A percentile compares a stretch with the other conserved stretches of the same genome.
Conservation (phyloP, 2,888 invertebrate species). For the Tineola bisselliella region DNA sequence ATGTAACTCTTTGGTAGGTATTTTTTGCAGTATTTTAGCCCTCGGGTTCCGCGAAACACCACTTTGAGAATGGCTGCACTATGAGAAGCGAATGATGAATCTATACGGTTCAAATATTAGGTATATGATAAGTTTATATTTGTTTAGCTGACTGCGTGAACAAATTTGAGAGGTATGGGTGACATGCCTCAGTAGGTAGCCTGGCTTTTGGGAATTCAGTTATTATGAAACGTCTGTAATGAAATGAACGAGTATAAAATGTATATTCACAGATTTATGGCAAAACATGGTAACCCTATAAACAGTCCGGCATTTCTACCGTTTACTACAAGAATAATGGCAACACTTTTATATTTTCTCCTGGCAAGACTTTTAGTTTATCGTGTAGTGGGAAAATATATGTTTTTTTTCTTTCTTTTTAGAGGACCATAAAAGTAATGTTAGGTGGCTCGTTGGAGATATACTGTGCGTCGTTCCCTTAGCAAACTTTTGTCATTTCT, state of each 20-base stretch:
- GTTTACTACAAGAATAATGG: conserved; percentile 13
- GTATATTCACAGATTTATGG: not conserved
- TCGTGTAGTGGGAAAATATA: conserved; percentile 10
- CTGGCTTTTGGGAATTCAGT: too few relatives aligned
- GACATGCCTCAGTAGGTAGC: too few relatives aligned
- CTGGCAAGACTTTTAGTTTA: conserved; percentile 12
- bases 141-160: too few relatives aligned
- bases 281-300: not conserved
- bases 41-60: too few relatives aligned
- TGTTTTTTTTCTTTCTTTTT: conserved; percentile 4
- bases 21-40: too few relatives aligned
- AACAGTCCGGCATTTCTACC: not conserved
- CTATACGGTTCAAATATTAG: too few relatives aligned
- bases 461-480: conserved; percentile 1
- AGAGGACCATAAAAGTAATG: conserved; percentile 13
- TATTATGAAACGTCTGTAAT: too few relatives aligned
- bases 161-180: too few relatives aligned
- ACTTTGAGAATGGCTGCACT: too few relatives aligned
- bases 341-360: conserved; percentile 14
- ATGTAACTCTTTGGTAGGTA: too few relatives aligned
- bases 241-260: not conserved
- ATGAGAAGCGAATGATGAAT: too few relatives aligned
- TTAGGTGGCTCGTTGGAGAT: conserved; percentile 8
- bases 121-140: too few relatives aligned
- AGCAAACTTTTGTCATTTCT: conserved; percentile 6